A percentile compares a stretch with the other conserved stretches of the same genome.
Conservation (phyloP, 2,797 vertebrate genomes). For the Typhlichthys subterraneus region DNA sequence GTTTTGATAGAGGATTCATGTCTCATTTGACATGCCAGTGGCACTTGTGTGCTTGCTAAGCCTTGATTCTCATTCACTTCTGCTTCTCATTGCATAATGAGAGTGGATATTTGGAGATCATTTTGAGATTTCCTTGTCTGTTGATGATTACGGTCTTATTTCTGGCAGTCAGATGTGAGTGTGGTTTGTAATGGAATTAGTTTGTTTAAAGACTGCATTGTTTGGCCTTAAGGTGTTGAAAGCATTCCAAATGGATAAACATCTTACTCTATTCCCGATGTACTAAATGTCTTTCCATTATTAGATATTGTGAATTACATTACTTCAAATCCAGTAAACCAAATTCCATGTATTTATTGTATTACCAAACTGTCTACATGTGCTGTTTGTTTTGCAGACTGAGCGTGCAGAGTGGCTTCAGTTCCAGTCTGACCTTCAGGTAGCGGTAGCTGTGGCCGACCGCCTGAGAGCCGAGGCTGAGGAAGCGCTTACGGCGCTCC, state of each 20-base stretch:
- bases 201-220: neutral
- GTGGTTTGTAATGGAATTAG: conserved; percentile 1
- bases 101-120: conserved; percentile 40
- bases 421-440: conserved; percentile 84
- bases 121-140: conserved; percentile 18
- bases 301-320: no score
- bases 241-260: no score
- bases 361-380: no score
- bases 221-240: no score
- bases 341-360: no score
- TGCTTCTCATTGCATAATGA: conserved; percentile 19
- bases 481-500: conserved; percentile 68
- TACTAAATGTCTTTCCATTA: no score
- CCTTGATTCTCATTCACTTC: conserved; percentile 32
- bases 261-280: no score
- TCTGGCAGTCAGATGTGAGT: conserved; percentile 14
- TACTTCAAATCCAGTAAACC: no score
- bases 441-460: conserved; percentile 81
- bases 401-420: conserved; percentile 81
- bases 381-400: conserved; percentile 47
- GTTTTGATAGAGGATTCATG: conserved; percentile 23
- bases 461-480: conserved; percentile 77
- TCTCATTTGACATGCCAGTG: conserved; percentile 21
- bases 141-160: conserved; percentile 4
- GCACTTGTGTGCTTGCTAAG: conserved; percentile 31